A percentile compares a stretch with the other conserved stretches of the same genome.
phyloP scores from a whole-genome alignment of 2,888 invertebrate genomes.

The Brassicogethes aeneus region DNA sequence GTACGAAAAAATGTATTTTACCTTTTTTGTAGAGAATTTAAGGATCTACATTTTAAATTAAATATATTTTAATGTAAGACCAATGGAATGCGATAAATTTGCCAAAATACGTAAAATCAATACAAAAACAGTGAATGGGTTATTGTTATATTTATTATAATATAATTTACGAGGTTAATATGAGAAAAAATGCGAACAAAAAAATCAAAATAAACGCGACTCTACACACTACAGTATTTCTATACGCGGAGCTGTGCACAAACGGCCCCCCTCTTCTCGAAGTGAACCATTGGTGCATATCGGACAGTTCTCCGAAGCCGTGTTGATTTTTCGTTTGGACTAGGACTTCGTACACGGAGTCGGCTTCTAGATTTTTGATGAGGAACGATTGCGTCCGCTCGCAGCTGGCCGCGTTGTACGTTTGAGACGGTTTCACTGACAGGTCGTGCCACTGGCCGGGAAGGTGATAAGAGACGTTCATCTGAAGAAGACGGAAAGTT shows the following conservation, averaged over 20 bases:
- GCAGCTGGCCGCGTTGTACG: slow-evolving; percentile 33
- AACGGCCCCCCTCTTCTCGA: slow-evolving; percentile 31
- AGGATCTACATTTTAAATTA: too few relatives aligned
- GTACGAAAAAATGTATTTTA: too few relatives aligned
- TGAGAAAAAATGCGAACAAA: too few relatives aligned
- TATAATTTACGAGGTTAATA: too few relatives aligned
- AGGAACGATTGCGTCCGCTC: slow-evolving; percentile 41
- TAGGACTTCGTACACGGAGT: slow-evolving; percentile 47
- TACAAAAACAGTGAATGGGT: too few relatives aligned
- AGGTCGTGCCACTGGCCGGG: slow-evolving; percentile 48
- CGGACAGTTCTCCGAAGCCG: slow-evolving; percentile 48
- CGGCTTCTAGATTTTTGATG: slow-evolving; percentile 43
- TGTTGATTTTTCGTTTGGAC: slow-evolving; percentile 50
- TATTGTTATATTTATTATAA: too few relatives aligned
- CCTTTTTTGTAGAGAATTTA: too few relatives aligned
- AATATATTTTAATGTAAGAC: too few relatives aligned
- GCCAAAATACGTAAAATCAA: too few relatives aligned
- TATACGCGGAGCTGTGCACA: slow-evolving; percentile 13
- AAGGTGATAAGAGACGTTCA: slow-evolving; percentile 44
- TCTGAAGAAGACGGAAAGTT: slow-evolving; percentile 33
- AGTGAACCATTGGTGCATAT: slow-evolving; percentile 47
- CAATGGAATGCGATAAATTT: too few relatives aligned
- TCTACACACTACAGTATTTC: background rate
- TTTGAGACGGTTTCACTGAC: slow-evolving; percentile 38
- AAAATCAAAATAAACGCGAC: too few relatives aligned